phyloP scores from a whole-genome alignment of 2,113 vertebrate genomes.

The Heterocephalus glaber region DNA sequence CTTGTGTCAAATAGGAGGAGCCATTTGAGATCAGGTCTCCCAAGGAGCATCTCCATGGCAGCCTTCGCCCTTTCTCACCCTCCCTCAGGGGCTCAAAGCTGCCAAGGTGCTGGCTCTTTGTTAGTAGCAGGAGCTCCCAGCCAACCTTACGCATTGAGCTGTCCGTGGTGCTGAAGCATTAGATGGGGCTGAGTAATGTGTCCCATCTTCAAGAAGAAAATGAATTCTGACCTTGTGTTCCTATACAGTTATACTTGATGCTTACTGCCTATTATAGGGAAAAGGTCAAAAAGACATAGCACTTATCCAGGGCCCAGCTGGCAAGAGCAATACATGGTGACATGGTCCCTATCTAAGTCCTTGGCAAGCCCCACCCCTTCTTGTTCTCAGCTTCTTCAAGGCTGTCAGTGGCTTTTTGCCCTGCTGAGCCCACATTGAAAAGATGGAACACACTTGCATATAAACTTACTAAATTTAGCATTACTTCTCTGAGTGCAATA shows the following conservation, averaged over 20 bases:
- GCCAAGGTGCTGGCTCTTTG: not conserved
- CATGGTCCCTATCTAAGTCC: constrained; percentile 70
- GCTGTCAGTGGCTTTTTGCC: not conserved
- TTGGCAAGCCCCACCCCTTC: constrained; percentile 43
- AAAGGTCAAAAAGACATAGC: constrained; percentile 83
- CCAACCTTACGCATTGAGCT: not conserved
- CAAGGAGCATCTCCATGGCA: not conserved
- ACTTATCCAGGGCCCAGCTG: constrained; percentile 71
- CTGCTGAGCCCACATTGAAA: constrained; percentile 22
- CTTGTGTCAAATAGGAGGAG: not conserved
- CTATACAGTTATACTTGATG: constrained; percentile 71
- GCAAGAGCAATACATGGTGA: constrained; percentile 78
- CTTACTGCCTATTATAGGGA: constrained; percentile 80
- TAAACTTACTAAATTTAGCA: not conserved
- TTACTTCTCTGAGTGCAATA: not conserved
- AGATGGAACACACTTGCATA: not conserved
- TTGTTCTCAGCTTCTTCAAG: constrained; percentile 34
- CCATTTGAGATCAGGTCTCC: not conserved
- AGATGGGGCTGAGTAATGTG: constrained; percentile 76
- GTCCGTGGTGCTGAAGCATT: constrained; percentile 72
- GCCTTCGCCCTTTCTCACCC: not conserved
- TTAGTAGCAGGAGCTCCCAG: not conserved
- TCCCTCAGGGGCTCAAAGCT: not conserved
- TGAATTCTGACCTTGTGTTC: constrained; percentile 83
- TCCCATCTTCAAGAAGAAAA: constrained; percentile 82